A percentile compares a stretch with the other conserved stretches of the same genome.
phyloP scores from a whole-genome alignment of 2,888 invertebrate genomes.

The Heliconius charithonia region DNA sequence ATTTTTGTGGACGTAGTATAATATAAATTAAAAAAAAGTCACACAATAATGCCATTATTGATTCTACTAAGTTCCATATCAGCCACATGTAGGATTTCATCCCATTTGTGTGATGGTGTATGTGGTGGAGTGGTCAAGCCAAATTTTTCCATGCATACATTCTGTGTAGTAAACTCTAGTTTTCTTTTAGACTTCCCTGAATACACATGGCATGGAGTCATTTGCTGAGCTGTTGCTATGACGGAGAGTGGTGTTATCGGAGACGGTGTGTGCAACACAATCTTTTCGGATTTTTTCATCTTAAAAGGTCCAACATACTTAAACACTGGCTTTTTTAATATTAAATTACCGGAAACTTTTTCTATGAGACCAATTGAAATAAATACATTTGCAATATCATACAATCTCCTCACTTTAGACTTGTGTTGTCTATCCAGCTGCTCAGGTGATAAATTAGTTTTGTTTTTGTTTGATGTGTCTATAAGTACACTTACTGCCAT shows the following conservation, averaged over 20 bases:
- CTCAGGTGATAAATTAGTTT: constrained; percentile 78
- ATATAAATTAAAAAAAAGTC: constrained; percentile 53
- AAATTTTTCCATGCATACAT: constrained; percentile 67
- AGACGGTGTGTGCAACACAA: constrained; percentile 62
- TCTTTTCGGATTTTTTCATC: constrained; percentile 67
- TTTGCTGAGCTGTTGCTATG: constrained; percentile 61
- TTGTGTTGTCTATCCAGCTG: constrained; percentile 83
- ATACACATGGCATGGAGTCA: constrained; percentile 65
- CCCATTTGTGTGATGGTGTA: constrained; percentile 81
- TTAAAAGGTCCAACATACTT: constrained; percentile 85
- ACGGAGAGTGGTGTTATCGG: constrained; percentile 71
- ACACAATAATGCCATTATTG: constrained; percentile 76
- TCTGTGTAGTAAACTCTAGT: constrained; percentile 75
- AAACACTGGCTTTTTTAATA: constrained; percentile 87
- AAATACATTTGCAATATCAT: constrained; percentile 91
- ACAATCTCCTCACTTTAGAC: constrained; percentile 88
- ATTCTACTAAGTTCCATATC: constrained; percentile 84
- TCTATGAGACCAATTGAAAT: constrained; percentile 88
- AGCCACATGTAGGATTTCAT: constrained; percentile 83
- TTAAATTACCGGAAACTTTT: constrained; percentile 85
- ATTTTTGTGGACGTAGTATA: constrained; percentile 28
- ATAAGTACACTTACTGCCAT: constrained; percentile 87
- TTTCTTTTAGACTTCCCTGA: constrained; percentile 77
- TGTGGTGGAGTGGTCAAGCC: constrained; percentile 74
- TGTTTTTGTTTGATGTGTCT: constrained; percentile 76